Percentiles rank a stretch among this genome's conserved stretches.
Evolutionary conservation across 2,797 vertebrate genomes (phyloP).

Genomic region (Lithobates pipiens): DNA sequence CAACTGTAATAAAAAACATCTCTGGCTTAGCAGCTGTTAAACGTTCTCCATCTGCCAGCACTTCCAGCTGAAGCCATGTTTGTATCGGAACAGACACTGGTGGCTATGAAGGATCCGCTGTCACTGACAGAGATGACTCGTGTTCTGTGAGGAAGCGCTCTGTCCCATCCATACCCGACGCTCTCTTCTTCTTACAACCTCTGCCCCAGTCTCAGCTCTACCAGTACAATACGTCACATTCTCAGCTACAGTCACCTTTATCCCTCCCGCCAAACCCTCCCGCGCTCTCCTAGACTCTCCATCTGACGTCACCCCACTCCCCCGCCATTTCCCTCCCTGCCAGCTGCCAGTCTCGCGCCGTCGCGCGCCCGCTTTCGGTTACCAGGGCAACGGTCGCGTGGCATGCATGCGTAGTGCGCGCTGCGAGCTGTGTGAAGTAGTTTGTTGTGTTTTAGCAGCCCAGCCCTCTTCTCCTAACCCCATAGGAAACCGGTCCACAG

Average conservation of each 20-base stretch:
- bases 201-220: no score
- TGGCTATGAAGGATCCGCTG: no score
- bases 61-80: not conserved
- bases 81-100: not conserved
- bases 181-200: no score
- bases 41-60: not conserved
- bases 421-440: not conserved
- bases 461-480: not conserved
- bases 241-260: not conserved
- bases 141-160: not conserved
- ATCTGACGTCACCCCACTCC: not conserved
- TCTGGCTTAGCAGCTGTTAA: not conserved
- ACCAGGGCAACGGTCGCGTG: constrained; percentile 68
- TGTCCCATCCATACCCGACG: not conserved
- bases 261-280: constrained; percentile 2
- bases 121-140: not conserved
- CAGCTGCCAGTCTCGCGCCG: constrained; percentile 67
- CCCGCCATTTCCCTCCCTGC: constrained; percentile 37
- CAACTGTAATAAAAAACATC: not conserved
- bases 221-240: no score
- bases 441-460: not conserved
- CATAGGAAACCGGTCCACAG: not conserved
- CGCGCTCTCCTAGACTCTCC: not conserved
- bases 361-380: constrained; percentile 68
- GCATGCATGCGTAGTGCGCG: constrained; percentile 65